Base-by-base conservation (phyloP, 2,888 invertebrate species). In the Stenoptilia bipunctidactyla region DNA sequence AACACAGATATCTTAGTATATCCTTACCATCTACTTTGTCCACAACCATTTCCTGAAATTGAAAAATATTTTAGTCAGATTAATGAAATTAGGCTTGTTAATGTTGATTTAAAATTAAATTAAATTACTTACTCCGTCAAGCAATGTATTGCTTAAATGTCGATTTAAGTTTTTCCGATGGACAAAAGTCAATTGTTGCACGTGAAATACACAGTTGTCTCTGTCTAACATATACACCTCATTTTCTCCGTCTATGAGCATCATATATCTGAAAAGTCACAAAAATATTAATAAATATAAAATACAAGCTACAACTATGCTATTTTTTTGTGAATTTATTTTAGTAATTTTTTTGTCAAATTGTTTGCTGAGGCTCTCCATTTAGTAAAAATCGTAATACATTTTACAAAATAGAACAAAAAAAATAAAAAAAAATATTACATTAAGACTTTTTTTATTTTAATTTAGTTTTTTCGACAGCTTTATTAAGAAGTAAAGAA, bases 211-310 rank as follows among this genome's bases (percentile, higher is more conserved):
- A 52, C 93, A 92, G 75, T 97, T 92, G 75, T 99, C 97, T 61
- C 99, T 88, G 84, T 99, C 99, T 56, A 98, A 83, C 83, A 98
- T 96, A 65, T 92, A 99, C 12, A 97, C 88, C 61, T 96, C 90
- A 48, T 92, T 87, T 50, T 89, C 88, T 14, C 91, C 93, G 54
- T 94, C 90, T 48, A 99, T 96, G 34, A 97, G 80, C 95, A 99
- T 95, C 94, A 99, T 93, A 67, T 97, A 99, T 58, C 97, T 92
- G 61, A n/a, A 51, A 46, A 41, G 20, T 38, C n/a, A n/a, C n/a
- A n/a, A n/a, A n/a, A n/a, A n/a, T n/a, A n/a, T n/a, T n/a, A n/a
- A n/a, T n/a, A n/a, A n/a, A n/a, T n/a, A n/a, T n/a, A n/a, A n/a
- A n/a, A n/a, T n/a, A n/a, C n/a, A n/a, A n/a, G n/a, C n/a, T n/a